Conservation (phyloP, 2,113 vertebrate genomes). For the Cavia porcellus region DNA sequence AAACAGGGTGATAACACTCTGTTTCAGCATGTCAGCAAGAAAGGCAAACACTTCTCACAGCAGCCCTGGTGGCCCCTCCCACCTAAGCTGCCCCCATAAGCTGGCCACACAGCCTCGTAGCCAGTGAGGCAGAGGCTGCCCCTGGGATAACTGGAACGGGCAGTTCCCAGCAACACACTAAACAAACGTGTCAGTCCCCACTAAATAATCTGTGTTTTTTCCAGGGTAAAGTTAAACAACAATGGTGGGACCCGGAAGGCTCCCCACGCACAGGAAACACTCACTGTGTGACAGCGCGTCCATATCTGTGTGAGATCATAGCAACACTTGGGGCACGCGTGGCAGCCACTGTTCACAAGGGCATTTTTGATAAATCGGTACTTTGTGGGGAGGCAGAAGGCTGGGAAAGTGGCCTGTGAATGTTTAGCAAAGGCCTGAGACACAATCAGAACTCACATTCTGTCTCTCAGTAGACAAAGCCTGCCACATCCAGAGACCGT, state of each 20-base stretch:
- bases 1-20: neutral
- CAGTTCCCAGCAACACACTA: slow-evolving; percentile 88
- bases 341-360: slow-evolving; percentile 81
- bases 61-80: slow-evolving; percentile 50
- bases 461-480: slow-evolving; percentile 80
- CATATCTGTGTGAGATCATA: slow-evolving; percentile 85
- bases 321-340: slow-evolving; percentile 75
- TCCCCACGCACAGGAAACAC: slow-evolving; percentile 90
- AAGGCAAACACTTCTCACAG: neutral
- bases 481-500: slow-evolving; percentile 78
- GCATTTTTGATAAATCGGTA: slow-evolving; percentile 83
- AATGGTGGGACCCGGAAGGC: slow-evolving; percentile 91
- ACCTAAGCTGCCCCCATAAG: neutral
- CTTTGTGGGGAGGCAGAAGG: slow-evolving; percentile 63
- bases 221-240: slow-evolving; percentile 86
- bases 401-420: slow-evolving; percentile 79
- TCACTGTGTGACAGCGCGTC: slow-evolving; percentile 85
- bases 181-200: slow-evolving; percentile 87
- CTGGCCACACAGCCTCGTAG: neutral
- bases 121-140: neutral
- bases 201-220: slow-evolving; percentile 91
- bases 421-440: slow-evolving; percentile 84
- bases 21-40: neutral
- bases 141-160: slow-evolving; percentile 83
- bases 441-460: slow-evolving; percentile 82